Base-by-base conservation (phyloP, 2,113 vertebrate species). In the Cheirogaleus medius region DNA sequence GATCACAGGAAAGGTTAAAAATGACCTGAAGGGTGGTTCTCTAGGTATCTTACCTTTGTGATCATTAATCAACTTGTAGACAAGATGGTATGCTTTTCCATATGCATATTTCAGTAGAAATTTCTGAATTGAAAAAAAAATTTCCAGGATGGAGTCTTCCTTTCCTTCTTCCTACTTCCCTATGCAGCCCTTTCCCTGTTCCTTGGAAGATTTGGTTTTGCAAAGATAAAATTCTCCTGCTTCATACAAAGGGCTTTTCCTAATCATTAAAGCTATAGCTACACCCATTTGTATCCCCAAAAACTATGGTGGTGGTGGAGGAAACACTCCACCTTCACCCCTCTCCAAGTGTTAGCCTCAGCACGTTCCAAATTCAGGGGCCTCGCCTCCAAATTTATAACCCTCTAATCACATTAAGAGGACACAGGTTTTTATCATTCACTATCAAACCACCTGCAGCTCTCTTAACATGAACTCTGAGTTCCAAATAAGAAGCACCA, bases 211-310 rank as follows among this genome's bases (percentile, higher is more conserved):
- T 34, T 27, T 81, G 27, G 8, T 52, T 91, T 93, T 52, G 12
- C 39, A 87, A 91, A 42, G 80, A 85, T 23, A 32, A 78, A 85
- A 90, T 80, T 86, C 32, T 18, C 77, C 71, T 63, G 76, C n/a
- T 73, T 93, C 86, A 90, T 85, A 80, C 54, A 90, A 73, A 90
- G 54, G 78, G 71, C 17, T 85, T 63, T 93, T 64, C 32, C 91
- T 93, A 86, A 78, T 80, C 80, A 73, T 29, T 73, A 25, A 73
- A 90, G 18, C 64, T 71, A 18, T 64, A 37, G 77, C 54, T 90
- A 90, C 10, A 54, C 13, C 10, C 29, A 20, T 71, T 44, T 85
- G 6, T 44, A 64, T 34, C 25, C 69, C 17, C 32, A 23, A 90
- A 93, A 78, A 49, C 49, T 42, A 52, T 11, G 47, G 58, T 37